Conservation (phyloP, 2,113 vertebrate genomes). For the Alouatta palliata region DNA sequence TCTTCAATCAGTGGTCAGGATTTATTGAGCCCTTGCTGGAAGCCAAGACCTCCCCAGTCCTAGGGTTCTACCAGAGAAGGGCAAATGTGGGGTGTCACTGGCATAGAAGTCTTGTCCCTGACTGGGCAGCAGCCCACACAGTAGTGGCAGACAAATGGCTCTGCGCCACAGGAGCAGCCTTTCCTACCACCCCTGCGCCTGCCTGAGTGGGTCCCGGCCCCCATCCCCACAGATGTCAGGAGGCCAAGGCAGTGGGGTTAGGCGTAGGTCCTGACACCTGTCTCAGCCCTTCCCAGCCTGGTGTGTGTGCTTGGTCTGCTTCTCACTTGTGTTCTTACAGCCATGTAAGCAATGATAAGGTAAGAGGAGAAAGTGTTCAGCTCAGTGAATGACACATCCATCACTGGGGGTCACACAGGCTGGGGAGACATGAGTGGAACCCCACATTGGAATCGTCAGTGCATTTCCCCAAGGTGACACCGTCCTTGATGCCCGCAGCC, state of each 20-base stretch:
- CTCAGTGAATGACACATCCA: accelerated
- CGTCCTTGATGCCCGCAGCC: accelerated
- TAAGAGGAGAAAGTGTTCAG: accelerated
- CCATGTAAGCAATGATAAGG: accelerated
- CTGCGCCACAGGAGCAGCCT: background rate
- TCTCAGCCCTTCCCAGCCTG: accelerated
- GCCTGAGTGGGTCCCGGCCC: background rate
- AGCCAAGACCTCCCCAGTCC: background rate
- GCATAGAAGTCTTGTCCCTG: background rate
- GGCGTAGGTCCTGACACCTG: accelerated
- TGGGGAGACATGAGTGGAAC: no score
- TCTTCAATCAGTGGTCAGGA: accelerated
- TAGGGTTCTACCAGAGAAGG: background rate
- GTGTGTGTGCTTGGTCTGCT: background rate
- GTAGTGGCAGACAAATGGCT: background rate
- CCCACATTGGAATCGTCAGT: accelerated
- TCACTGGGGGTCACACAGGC: background rate
- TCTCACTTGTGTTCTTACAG: accelerated
- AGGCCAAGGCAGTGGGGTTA: background rate
- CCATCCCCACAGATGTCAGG: background rate
- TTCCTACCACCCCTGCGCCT: background rate
- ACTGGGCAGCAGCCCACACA: background rate
- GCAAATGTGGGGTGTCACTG: accelerated
- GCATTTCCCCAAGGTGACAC: accelerated
- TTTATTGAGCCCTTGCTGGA: background rate